These are phyloP conservation scores for Drosophila vallismaia DNA, from an alignment of 2,888 invertebrate genomes.

Conservation along the genomic window DNA sequence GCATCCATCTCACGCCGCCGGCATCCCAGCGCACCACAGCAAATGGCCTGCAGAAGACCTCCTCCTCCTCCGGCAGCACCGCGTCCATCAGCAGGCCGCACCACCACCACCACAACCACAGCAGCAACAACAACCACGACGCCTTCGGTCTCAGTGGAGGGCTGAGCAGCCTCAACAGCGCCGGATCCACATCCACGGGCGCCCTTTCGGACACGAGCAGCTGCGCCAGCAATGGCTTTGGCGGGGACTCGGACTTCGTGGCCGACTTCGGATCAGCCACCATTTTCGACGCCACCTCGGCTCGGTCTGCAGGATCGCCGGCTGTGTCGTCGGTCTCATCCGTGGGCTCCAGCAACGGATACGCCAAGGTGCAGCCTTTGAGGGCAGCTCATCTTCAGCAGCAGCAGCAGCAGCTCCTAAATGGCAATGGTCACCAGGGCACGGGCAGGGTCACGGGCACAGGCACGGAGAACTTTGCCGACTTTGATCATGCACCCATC, in stretches of 20 bases:
- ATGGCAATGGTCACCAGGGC: constrained; percentile 65
- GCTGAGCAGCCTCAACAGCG: constrained; percentile 77
- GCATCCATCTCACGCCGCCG: constrained; percentile 83
- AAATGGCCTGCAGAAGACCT: constrained; percentile 76
- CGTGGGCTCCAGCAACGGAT: constrained; percentile 79
- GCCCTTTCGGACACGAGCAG: constrained; percentile 82
- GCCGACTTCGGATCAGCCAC: constrained; percentile 90
- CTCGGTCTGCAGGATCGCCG: constrained; percentile 74
- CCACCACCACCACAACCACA: constrained; percentile 66
- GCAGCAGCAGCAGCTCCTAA: constrained; percentile 53
- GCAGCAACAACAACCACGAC: constrained; percentile 58
- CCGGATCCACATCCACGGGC: constrained; percentile 78
- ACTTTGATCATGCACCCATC: constrained; percentile 90
- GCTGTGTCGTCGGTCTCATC: constrained; percentile 72
- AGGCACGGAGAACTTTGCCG: constrained; percentile 86
- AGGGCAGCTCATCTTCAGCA: constrained; percentile 72
- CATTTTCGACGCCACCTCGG: constrained; percentile 87
- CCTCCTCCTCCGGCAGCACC: constrained; percentile 48
- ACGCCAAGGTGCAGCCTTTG: constrained; percentile 82
- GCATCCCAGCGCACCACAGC: constrained; percentile 81
- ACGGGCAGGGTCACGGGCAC: neutral
- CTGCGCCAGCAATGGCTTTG: constrained; percentile 83
- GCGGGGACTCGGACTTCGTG: constrained; percentile 86
- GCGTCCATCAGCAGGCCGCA: constrained; percentile 82
- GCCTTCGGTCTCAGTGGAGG: constrained; percentile 57